Percentiles rank a stretch among this genome's conserved stretches.
Conservation (phyloP, 2,113 vertebrate species). For the Notothenia coriiceps region DNA sequence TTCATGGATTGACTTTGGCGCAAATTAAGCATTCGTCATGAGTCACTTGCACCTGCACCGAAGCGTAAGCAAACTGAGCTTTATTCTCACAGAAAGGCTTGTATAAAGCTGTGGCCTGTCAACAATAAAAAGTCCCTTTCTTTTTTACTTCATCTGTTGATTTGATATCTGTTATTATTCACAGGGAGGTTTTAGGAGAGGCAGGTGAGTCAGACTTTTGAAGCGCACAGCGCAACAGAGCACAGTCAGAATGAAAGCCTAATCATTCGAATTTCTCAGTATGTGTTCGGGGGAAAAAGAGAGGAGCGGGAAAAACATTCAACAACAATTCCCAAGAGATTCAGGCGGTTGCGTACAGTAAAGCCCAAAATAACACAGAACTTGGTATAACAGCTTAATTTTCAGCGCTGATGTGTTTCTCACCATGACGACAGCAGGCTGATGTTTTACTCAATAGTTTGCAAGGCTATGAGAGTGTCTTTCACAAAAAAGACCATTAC, state of each 20-base stretch:
- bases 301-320: constrained; percentile 27
- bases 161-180: constrained; percentile 61
- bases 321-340: constrained; percentile 61
- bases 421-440: constrained; percentile 66
- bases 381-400: constrained; percentile 50
- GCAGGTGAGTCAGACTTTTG: constrained; percentile 65
- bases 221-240: constrained; percentile 26
- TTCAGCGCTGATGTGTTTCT: constrained; percentile 62
- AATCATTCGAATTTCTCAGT: constrained; percentile 77
- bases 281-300: constrained; percentile 66
- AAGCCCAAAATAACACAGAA: constrained; percentile 64
- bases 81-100: constrained; percentile 9
- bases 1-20: constrained; percentile 31
- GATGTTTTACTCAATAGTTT: constrained; percentile 35
- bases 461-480: neutral
- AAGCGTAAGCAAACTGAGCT: constrained; percentile 5
- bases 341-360: constrained; percentile 17
- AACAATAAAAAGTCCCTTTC: constrained; percentile 12
- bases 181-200: constrained; percentile 54
- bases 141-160: constrained; percentile 7
- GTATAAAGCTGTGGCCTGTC: constrained; percentile 31
- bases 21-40: constrained; percentile 43
- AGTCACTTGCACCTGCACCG: constrained; percentile 52
- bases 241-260: constrained; percentile 62
- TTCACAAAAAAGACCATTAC: constrained; percentile 28